Conservation (phyloP, 2,797 vertebrate species). For the Premnoplex brunnescens region DNA sequence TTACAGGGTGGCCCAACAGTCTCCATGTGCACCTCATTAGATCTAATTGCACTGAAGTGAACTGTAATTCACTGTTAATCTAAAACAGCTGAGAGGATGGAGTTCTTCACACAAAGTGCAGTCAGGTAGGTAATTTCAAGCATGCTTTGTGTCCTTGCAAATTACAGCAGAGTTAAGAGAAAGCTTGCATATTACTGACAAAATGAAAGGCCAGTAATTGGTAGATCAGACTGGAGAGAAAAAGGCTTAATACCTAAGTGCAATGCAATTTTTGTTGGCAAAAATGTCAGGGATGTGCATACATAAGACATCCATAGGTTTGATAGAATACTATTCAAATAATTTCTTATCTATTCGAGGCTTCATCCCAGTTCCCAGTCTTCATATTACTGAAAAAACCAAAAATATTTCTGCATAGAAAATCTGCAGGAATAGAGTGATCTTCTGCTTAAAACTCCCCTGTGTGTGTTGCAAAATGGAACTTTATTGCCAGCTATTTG, state of each 20-base stretch:
- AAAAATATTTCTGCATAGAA: neutral
- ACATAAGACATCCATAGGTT: neutral
- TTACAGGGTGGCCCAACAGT: constrained; percentile 23
- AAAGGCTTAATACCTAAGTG: neutral
- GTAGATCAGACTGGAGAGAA: neutral
- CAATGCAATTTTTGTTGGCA: neutral
- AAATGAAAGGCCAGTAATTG: neutral
- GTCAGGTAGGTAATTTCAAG: constrained; percentile 62
- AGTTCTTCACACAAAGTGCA: constrained; percentile 34
- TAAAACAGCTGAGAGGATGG: constrained; percentile 49
- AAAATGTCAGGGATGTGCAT: neutral
- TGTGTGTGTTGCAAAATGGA: neutral
- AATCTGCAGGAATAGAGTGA: neutral
- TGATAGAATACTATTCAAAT: neutral
- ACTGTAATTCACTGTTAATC: constrained; percentile 67
- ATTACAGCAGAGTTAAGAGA: constrained; percentile 43
- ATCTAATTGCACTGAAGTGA: constrained; percentile 63
- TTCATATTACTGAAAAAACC: neutral
- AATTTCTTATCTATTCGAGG: neutral
- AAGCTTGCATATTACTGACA: constrained; percentile 4
- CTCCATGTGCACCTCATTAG: constrained; percentile 59
- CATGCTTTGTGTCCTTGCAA: constrained; percentile 27
- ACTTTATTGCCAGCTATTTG: neutral
- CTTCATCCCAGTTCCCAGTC: neutral
- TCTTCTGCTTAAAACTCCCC: neutral